Evolutionary conservation across 2,888 invertebrate species (phyloP).

Genomic region (Ectropis crepuscularia): DNA sequence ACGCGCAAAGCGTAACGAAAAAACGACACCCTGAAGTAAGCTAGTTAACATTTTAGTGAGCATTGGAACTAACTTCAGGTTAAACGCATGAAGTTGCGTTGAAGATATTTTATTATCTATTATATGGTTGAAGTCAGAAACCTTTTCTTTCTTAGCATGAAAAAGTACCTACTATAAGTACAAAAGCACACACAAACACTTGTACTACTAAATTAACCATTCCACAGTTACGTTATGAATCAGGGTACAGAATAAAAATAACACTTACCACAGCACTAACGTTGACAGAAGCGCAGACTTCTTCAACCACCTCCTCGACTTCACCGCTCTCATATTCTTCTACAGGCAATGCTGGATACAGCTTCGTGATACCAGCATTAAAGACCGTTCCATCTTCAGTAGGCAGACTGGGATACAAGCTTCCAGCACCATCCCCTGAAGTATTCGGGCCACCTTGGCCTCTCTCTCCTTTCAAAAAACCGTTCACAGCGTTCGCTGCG

Average conservation of each 20-base stretch:
- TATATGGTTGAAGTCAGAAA: no score
- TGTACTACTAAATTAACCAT: no score
- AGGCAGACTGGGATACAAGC: conserved; percentile 72
- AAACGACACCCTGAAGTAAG: no score
- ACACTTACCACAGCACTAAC: conserved; percentile 75
- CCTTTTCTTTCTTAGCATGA: no score
- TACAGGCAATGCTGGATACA: conserved; percentile 75
- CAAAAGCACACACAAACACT: not conserved
- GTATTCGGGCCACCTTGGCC: conserved; percentile 62
- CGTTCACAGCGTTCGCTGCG: conserved; percentile 67
- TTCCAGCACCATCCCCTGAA: conserved; percentile 56
- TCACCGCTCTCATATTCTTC: conserved; percentile 78
- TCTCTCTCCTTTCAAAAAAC: conserved; percentile 70
- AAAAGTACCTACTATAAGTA: no score
- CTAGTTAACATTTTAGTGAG: no score
- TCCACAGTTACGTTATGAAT: no score
- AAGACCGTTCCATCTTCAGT: conserved; percentile 69
- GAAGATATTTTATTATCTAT: no score
- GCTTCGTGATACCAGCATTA: conserved; percentile 56
- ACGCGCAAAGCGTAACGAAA: no score
- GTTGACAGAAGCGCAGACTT: conserved; percentile 71
- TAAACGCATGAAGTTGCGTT: no score
- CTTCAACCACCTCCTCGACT: conserved; percentile 76
- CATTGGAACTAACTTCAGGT: no score
- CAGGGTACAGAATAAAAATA: not conserved